Percentiles rank a stretch among this genome's conserved stretches.
phyloP scores from a whole-genome alignment of 2,888 invertebrate species.

The Doris montereyensis region DNA sequence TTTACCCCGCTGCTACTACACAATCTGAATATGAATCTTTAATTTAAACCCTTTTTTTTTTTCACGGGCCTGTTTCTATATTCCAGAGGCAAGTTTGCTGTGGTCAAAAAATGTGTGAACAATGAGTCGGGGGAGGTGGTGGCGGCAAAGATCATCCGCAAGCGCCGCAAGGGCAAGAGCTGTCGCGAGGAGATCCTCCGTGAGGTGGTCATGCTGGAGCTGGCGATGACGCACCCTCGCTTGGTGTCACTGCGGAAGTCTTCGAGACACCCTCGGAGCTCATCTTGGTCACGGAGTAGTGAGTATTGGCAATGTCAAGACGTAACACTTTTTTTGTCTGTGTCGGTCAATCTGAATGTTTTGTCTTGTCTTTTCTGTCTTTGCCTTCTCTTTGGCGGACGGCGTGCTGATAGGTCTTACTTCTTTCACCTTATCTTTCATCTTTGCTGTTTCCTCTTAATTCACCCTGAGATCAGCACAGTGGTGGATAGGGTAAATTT shows the following conservation, averaged over 20 bases:
- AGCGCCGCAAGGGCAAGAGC: slow-evolving; percentile 83
- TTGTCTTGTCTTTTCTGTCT: too few species aligned
- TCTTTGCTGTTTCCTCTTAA: too few species aligned
- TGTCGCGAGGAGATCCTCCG: slow-evolving; percentile 91
- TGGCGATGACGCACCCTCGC: slow-evolving; percentile 84
- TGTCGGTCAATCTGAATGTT: too few species aligned
- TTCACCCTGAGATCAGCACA: too few species aligned
- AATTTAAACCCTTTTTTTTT: neutral
- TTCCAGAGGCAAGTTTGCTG: slow-evolving; percentile 97
- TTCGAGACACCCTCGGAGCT: slow-evolving; percentile 81
- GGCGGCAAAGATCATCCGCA: slow-evolving; percentile 94
- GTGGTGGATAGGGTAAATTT: too few species aligned
- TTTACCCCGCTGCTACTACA: too few species aligned
- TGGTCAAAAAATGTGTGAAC: slow-evolving; percentile 92
- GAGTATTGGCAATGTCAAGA: too few species aligned
- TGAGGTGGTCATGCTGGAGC: slow-evolving; percentile 92
- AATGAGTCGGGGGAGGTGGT: slow-evolving; percentile 88
- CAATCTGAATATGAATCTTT: neutral
- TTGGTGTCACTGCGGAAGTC: slow-evolving; percentile 93
- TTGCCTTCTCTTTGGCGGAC: too few species aligned
- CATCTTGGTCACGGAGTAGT: slow-evolving; percentile 92
- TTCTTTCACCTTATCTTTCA: too few species aligned
- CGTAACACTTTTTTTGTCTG: too few species aligned
- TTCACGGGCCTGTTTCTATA: slow-evolving; percentile 6
- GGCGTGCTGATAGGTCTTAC: too few species aligned